A percentile compares a stretch with the other conserved stretches of the same genome.
These are phyloP conservation scores for Eulacestoma nigropectus DNA, from an alignment of 2,113 vertebrate species.

Conservation along the genomic window DNA sequence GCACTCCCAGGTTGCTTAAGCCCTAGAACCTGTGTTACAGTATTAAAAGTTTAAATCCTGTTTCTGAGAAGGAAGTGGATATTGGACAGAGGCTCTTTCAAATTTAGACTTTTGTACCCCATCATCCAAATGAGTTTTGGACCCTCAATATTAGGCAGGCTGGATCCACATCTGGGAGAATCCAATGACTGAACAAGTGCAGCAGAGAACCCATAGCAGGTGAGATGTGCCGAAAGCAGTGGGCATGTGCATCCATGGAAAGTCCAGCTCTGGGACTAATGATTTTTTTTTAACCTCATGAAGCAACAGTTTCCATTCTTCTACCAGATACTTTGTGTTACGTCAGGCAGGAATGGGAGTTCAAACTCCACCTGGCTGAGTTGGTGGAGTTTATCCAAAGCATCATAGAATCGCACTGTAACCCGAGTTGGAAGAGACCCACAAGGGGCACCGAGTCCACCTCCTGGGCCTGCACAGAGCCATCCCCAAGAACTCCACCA, in stretches of 20 bases:
- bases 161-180: neutral
- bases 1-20: neutral
- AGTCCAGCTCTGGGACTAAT: neutral
- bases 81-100: neutral
- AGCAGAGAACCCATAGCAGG: neutral
- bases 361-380: neutral
- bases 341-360: rapidly evolving
- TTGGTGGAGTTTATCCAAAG: neutral
- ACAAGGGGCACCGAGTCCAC: neutral
- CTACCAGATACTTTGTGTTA: neutral
- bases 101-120: neutral
- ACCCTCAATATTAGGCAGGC: neutral
- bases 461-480: neutral
- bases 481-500: neutral
- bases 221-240: neutral
- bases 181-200: neutral
- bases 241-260: rapidly evolving
- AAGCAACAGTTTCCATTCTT: neutral
- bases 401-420: neutral
- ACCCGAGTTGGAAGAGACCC: neutral
- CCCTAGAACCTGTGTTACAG: neutral
- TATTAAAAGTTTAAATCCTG: neutral
- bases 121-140: neutral
- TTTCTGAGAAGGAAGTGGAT: neutral
- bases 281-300: rapidly evolving